Percentiles rank a stretch among this genome's conserved stretches.
phyloP scores from a whole-genome alignment of 2,888 invertebrate genomes.

The Rhyacophila evoluta region DNA sequence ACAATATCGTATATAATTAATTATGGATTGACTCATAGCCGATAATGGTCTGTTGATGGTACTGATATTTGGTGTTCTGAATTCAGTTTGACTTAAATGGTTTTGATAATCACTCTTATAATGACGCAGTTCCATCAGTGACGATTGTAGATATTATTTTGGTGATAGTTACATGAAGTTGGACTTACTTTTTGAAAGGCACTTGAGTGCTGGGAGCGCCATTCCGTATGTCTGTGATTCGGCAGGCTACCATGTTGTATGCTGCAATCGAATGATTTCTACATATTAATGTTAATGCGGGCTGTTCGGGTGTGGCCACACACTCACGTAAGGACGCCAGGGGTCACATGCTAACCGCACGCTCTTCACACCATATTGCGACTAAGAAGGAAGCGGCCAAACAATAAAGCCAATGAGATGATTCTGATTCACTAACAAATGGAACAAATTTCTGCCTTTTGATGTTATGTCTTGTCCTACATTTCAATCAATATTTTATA shows the following conservation, averaged over 20 bases:
- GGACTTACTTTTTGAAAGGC: conserved; percentile 97
- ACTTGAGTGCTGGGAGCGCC: conserved; percentile 95
- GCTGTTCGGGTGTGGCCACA: conserved; percentile 41
- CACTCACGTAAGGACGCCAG: conserved; percentile 46
- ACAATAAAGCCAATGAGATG: conserved; percentile 42
- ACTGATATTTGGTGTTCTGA: too few species aligned
- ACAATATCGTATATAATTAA: too few species aligned
- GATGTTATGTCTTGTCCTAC: neutral
- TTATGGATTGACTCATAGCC: too few species aligned
- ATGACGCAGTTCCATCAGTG: too few species aligned
- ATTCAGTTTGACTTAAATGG: too few species aligned
- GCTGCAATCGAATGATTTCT: conserved; percentile 88
- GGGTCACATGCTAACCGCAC: conserved; percentile 54
- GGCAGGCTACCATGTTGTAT: conserved; percentile 98
- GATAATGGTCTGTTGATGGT: too few species aligned
- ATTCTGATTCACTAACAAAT: conserved; percentile 36
- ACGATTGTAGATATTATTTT: too few species aligned
- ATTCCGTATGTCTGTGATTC: conserved; percentile 93
- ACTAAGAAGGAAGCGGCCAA: conserved; percentile 59
- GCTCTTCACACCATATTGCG: conserved; percentile 68
- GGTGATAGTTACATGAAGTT: neutral
- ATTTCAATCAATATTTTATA: too few species aligned
- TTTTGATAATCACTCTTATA: too few species aligned
- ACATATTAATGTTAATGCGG: conserved; percentile 67
- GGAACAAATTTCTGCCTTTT: conserved; percentile 48